These are phyloP conservation scores for Pangasius larnaudii DNA, from an alignment of 2,797 vertebrate genomes.

Conservation along the genomic window DNA sequence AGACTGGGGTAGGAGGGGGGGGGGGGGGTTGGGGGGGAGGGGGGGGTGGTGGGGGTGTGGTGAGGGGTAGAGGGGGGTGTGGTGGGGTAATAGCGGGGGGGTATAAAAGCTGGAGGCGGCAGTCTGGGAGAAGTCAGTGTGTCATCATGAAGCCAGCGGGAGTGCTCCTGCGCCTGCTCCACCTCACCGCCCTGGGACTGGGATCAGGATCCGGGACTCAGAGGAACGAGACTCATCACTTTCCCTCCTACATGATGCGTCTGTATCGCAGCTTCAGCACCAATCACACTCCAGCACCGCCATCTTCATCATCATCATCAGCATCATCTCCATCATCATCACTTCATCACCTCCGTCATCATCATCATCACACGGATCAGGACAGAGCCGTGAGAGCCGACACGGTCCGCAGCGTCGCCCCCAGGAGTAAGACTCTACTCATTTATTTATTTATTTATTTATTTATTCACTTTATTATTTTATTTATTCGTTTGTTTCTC, in stretches of 20 bases:
- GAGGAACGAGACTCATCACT: constrained; percentile 57
- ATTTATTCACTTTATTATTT: too few species aligned
- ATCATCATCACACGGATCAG: constrained; percentile 57
- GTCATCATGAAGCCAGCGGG: neutral
- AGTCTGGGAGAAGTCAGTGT: neutral
- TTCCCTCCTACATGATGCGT: constrained; percentile 80
- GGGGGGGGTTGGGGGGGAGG: constrained; percentile 46
- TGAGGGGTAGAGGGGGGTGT: neutral
- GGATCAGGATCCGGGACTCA: neutral
- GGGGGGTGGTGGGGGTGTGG: constrained; percentile 46
- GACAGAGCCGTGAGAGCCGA: constrained; percentile 68
- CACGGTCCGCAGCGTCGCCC: constrained; percentile 79
- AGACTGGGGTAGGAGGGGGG: constrained; percentile 10
- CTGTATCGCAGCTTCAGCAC: constrained; percentile 77
- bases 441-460: neutral
- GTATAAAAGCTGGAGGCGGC: constrained; percentile 59
- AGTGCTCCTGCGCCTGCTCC: constrained; percentile 7
- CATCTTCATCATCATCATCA: constrained; percentile 1
- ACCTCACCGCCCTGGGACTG: neutral
- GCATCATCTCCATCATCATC: neutral
- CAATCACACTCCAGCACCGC: constrained; percentile 61
- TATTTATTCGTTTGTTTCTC: neutral
- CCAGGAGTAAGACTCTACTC: constrained; percentile 75
- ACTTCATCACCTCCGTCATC: neutral
- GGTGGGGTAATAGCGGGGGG: neutral